Base-by-base conservation (phyloP, 2,797 vertebrate genomes). In the Peromyscus aztecus region DNA sequence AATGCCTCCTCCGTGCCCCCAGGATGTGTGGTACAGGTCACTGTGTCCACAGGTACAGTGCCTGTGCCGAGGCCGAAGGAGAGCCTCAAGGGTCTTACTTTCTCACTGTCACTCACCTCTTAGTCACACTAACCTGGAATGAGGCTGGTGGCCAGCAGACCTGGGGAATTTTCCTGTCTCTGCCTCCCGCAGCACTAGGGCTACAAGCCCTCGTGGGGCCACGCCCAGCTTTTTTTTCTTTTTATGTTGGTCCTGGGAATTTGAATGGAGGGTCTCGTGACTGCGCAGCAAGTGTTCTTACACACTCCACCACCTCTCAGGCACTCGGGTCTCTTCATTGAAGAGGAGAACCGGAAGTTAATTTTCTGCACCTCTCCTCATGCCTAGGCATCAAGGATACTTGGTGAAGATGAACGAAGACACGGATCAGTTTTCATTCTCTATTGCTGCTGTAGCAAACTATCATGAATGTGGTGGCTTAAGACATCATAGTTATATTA, bases 351-450 rank as follows among this genome's bases (percentile, higher is more conserved):
- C 40, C 9, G 91, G 77, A 75, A 85, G 43, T 21, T 12, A 17
- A 55, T 65, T 90, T n/a, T 94, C 17, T 59, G 57, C 12, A 34
- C 55, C 46, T 95, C 69, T 37, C 24, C 94, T 82, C 27, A 16
- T 92, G 59, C 87, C 75, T 59, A 61, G 34, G n/a, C 40, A 21
- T 77, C 61, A 80, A 57, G 31, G 61, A 84, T 85, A 89, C 77
- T 71, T 14, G 61, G 11, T 89, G 81, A 82, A 46, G 21, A 12
- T 46, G n/a, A 92, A 43, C 61, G 59, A 94, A 96, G 63, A 89
- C 85, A 81, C 37, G 31, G 34, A 69, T 52, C 5, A 19, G 34
- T 83, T 34, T 84, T 71, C 31, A 29, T 92, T 86, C 86, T 65
- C 76, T 87, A 37, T 86, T 75, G 27, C 55, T 83, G 21, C 57